These are phyloP conservation scores for Pteromalus puparum DNA, from an alignment of 1,140 invertebrate genomes.

Conservation along the genomic window DNA sequence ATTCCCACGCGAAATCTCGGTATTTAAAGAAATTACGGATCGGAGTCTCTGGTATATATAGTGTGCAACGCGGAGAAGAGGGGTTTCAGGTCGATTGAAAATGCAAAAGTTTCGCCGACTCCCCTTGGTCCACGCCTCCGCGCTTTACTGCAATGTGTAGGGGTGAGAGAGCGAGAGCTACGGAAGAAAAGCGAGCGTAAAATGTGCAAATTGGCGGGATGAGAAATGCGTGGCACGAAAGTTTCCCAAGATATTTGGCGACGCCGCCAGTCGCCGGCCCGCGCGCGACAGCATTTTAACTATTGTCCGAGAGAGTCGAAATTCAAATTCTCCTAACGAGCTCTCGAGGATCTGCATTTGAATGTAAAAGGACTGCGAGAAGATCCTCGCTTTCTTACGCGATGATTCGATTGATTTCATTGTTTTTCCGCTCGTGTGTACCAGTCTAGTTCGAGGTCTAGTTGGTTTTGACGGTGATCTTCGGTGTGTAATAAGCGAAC, in stretches of 20 bases:
- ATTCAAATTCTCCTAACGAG: constrained; percentile 49
- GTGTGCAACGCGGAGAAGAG: no score
- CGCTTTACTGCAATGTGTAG: not conserved
- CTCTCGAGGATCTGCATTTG: constrained; percentile 34
- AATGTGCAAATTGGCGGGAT: constrained; percentile 50
- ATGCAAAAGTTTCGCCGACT: constrained; percentile 38
- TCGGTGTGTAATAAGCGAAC: no score
- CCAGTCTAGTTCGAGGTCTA: no score
- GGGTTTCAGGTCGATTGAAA: constrained; percentile 37
- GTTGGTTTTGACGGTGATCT: no score
- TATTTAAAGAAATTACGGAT: constrained; percentile 40
- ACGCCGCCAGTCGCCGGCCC: not conserved
- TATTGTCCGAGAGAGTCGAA: constrained; percentile 44
- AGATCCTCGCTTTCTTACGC: not conserved
- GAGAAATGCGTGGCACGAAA: constrained; percentile 48
- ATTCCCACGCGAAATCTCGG: constrained; percentile 28
- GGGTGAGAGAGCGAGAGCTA: not conserved
- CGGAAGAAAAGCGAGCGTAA: constrained; percentile 38
- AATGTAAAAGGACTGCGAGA: constrained; percentile 25
- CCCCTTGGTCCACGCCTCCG: not conserved
- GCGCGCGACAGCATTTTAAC: constrained; percentile 46
- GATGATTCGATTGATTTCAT: constrained; percentile 22
- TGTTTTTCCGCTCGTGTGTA: not conserved
- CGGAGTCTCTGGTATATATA: not conserved
- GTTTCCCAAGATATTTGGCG: constrained; percentile 49